Evolutionary conservation across 2,888 invertebrate genomes (phyloP), one percentile per base, ranked within the genome.

Genomic region (Ceramica pisi): DNA sequence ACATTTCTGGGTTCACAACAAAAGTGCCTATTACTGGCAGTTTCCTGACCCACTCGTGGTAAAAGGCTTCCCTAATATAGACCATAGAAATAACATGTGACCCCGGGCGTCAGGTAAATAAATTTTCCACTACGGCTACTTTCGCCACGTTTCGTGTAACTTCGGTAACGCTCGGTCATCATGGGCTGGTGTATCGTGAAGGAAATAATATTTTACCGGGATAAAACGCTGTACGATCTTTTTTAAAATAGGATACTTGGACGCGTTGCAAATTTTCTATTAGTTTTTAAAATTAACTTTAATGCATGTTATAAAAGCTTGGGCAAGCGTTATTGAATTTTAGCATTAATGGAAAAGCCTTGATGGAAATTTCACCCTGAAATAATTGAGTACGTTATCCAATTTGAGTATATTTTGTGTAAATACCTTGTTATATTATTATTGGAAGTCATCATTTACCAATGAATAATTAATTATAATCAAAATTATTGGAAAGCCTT

Each of bases 11-110:
- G 62, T 63, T 65, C 67, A 77, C 78, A 78, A 80, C 78, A 84
- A 82, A 86, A 84, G 79, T 67, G 63, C 67, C 75, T 83, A 87
- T 83, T 83, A 84, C 71, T 80, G 76, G 79, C 75, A 84, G 82
- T 86, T 82, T 83, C 71, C 80, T 81, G 82, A 81, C 77, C 80
- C 80, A 78, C 75, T 85, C 72, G 63, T 70, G 75, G 78, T 81
- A 86, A 88, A 87, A 87, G 82, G 82, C 81, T 85, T 80, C 68
- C 80, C 77, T 84, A 83, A 88, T 84, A 87, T 74, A 81, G 71
- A 71, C 78, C 80, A 77, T 81, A 83, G 68, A 81, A 82, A 78
- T 87, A 85, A 82, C 75, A 78, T 76, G 81, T 77, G 76, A 80
- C 75, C 75, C 76, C 84, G 63, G 68, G 53, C 67, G 66, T 71